Percentiles rank a stretch among this genome's conserved stretches.
Evolutionary conservation across 2,797 vertebrate genomes (phyloP).

Genomic region (Lagorchestes hirsutus): DNA sequence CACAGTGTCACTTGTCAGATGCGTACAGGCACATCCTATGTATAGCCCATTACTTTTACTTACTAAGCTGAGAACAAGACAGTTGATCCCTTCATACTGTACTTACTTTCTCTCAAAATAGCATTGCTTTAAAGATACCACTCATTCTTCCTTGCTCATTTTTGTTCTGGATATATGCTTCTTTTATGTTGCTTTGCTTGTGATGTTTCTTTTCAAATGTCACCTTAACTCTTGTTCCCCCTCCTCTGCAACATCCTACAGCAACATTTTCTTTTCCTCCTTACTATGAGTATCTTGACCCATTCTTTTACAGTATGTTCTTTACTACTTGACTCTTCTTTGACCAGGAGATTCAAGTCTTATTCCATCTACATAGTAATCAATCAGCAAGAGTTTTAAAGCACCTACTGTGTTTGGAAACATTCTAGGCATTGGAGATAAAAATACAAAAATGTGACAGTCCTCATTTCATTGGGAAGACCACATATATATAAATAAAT

Average conservation of each 20-base stretch:
- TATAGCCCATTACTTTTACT: neutral
- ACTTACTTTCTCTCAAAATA: constrained; percentile 1
- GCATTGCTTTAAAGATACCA: neutral
- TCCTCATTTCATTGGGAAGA: neutral
- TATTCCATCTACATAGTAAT: neutral
- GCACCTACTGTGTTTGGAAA: neutral
- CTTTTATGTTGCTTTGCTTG: neutral
- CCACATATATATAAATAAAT: neutral
- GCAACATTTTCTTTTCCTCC: neutral
- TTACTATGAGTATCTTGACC: neutral
- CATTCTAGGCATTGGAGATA: neutral
- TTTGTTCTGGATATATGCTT: neutral
- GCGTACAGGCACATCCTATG: neutral
- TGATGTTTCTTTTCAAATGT: neutral
- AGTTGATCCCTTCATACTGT: neutral
- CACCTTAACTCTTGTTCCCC: neutral
- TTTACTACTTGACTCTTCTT: neutral
- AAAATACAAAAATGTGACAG: neutral
- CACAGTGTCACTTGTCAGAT: constrained; percentile 68
- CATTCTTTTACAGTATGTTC: neutral
- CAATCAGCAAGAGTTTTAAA: neutral
- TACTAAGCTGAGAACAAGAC: neutral
- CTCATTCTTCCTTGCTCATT: neutral
- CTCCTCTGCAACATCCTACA: neutral
- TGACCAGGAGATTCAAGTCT: neutral